Evolutionary conservation across 2,113 vertebrate species (phyloP).

Genomic region (Copsychus sechellarum): DNA sequence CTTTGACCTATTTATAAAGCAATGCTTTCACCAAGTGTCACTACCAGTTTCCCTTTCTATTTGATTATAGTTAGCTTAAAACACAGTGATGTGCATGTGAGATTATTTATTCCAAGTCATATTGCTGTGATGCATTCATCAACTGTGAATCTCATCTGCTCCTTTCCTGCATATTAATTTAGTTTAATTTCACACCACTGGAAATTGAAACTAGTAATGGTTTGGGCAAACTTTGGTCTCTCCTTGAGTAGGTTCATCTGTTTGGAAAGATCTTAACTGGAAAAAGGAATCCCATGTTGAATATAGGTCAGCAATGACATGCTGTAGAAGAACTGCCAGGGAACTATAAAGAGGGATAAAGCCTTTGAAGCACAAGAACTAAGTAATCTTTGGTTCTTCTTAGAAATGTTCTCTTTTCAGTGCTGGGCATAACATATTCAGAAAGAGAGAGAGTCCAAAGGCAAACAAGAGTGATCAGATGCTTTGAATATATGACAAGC

Average conservation of each 20-base stretch:
- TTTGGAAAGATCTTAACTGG: neutral
- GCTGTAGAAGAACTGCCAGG: neutral
- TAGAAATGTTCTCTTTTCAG: neutral
- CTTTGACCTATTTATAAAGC: neutral
- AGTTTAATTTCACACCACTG: neutral
- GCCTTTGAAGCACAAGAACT: neutral
- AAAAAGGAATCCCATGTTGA: neutral
- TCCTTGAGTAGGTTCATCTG: neutral
- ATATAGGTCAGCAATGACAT: neutral
- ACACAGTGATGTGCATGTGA: neutral
- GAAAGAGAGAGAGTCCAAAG: neutral
- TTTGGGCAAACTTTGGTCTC: neutral
- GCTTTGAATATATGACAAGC: neutral
- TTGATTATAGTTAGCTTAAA: neutral
- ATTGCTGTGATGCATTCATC: neutral
- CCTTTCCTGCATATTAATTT: neutral
- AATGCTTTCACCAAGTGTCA: neutral
- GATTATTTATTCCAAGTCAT: neutral
- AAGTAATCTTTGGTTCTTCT: neutral
- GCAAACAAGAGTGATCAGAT: neutral
- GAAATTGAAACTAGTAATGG: neutral
- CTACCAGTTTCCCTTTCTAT: neutral
- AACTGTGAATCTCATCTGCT: neutral
- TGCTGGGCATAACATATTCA: neutral
- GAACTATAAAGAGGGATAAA: neutral